Conservation (phyloP, 2,113 vertebrate species). For the Heptranchias perlo region DNA sequence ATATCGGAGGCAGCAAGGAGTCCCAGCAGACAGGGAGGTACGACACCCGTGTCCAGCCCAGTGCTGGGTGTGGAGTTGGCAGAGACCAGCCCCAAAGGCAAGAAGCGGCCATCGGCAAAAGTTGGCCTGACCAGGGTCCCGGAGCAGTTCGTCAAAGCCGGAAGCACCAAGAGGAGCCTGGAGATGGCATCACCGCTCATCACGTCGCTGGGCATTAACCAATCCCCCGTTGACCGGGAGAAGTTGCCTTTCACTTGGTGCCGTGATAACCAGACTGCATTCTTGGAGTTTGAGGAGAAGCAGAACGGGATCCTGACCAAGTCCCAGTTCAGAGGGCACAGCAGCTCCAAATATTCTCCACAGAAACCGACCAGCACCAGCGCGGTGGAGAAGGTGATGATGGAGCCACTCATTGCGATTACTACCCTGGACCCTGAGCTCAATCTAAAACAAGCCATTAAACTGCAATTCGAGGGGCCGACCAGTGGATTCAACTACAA, state of each 20-base stretch:
- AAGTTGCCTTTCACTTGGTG: too few species aligned
- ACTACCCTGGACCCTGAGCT: constrained; percentile 63
- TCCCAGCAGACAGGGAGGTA: constrained; percentile 48
- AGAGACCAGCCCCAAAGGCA: constrained; percentile 49
- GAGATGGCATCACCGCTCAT: constrained; percentile 58
- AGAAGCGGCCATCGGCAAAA: constrained; percentile 44
- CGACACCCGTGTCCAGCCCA: constrained; percentile 40
- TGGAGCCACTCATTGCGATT: constrained; percentile 50
- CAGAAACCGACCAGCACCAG: neutral
- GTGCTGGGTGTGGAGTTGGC: constrained; percentile 32
- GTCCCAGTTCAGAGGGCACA: constrained; percentile 22
- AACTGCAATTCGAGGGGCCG: constrained; percentile 72
- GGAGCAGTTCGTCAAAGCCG: constrained; percentile 40
- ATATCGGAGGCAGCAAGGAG: constrained; percentile 44
- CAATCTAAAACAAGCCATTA: constrained; percentile 70
- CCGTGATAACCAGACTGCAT: neutral
- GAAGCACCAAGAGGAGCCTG: constrained; percentile 40
- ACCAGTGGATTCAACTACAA: constrained; percentile 63
- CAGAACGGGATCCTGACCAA: constrained; percentile 40
- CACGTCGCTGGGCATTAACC: constrained; percentile 59
- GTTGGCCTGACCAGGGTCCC: constrained; percentile 17
- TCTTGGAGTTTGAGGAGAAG: constrained; percentile 23
- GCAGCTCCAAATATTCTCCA: neutral
- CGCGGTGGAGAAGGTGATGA: constrained; percentile 48
- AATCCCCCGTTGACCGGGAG: constrained; percentile 39